Conservation (phyloP, 2,888 invertebrate genomes). For the Amphipyra berbera region DNA sequence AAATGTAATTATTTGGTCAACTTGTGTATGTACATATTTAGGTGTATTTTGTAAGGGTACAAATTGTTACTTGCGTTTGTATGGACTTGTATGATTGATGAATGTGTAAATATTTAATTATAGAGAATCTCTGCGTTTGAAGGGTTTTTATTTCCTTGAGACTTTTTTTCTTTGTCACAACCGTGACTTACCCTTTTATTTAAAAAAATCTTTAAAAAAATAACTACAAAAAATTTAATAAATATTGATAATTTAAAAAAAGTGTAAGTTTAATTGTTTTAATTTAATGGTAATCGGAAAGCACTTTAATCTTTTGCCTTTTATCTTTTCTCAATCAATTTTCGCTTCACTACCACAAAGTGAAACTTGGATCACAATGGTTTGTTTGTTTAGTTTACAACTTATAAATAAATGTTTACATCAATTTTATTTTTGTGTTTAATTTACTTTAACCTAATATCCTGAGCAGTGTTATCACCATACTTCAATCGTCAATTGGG, state of each 20-base stretch:
- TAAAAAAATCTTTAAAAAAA: slow-evolving; percentile 14
- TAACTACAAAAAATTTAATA: slow-evolving; percentile 17
- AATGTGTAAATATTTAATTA: slow-evolving; percentile 53
- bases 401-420: slow-evolving; percentile 59
- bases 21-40: slow-evolving; percentile 48
- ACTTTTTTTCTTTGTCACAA: slow-evolving; percentile 33
- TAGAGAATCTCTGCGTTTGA: slow-evolving; percentile 54
- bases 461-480: background rate
- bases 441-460: slow-evolving; percentile 6
- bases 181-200: slow-evolving; percentile 23
- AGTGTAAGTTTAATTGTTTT: slow-evolving; percentile 39
- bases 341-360: slow-evolving; percentile 33
- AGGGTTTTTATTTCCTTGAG: slow-evolving; percentile 50
- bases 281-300: slow-evolving; percentile 34
- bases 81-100: slow-evolving; percentile 46
- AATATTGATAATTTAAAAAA: slow-evolving; percentile 18
- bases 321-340: slow-evolving; percentile 34
- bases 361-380: slow-evolving; percentile 45
- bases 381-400: slow-evolving; percentile 56
- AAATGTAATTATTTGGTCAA: slow-evolving; percentile 50
- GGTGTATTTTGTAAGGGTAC: slow-evolving; percentile 51
- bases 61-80: slow-evolving; percentile 55
- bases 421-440: slow-evolving; percentile 32
- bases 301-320: slow-evolving; percentile 17
- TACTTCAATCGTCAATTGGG: too few relatives aligned